Evolutionary conservation across 2,888 invertebrate genomes (phyloP).

Genomic region (Galeopsomyia nigrocyanea): DNA sequence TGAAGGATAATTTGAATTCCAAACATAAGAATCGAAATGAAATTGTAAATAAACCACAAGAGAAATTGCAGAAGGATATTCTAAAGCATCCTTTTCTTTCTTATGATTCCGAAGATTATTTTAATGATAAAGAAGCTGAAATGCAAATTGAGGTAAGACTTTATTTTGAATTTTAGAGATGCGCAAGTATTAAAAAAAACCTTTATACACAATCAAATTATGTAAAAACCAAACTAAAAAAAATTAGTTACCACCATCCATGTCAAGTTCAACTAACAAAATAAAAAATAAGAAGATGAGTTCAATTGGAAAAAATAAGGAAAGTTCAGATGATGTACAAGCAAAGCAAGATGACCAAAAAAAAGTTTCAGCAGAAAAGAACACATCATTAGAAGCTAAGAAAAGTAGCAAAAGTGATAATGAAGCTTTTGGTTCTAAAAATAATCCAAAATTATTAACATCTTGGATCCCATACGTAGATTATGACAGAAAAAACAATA

Average conservation of each 20-base stretch:
- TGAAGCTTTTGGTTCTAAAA: constrained; percentile 51
- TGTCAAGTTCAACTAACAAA: neutral
- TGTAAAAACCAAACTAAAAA: neutral
- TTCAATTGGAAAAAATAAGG: neutral
- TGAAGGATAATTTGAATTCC: neutral
- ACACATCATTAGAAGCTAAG: neutral
- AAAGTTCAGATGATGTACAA: neutral
- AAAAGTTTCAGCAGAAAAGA: neutral
- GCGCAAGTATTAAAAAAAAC: neutral
- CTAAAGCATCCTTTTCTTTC: constrained; percentile 35
- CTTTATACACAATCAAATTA: neutral
- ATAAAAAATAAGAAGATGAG: neutral
- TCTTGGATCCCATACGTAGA: constrained; percentile 59
- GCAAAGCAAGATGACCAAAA: constrained; percentile 8
- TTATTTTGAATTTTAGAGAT: neutral
- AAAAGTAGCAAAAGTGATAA: constrained; percentile 4
- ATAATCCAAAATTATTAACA: constrained; percentile 55
- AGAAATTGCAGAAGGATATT: constrained; percentile 9
- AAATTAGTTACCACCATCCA: neutral
- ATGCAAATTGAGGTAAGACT: constrained; percentile 19
- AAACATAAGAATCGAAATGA: neutral
- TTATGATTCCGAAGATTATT: constrained; percentile 42
- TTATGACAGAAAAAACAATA: constrained; percentile 35
- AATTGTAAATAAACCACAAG: neutral
- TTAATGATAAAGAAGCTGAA: constrained; percentile 15